Evolutionary conservation across 2,113 vertebrate species (phyloP).

Genomic region (Bos taurus): ARS-UCD2.0 NC_037337.1:101673001-101673500

Average conservation of each 20-base stretch:
- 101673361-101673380: neutral
- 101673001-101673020: neutral
- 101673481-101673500: neutral
- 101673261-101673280: neutral
- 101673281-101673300: neutral
- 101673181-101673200: neutral
- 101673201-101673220: neutral
- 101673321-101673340: neutral
- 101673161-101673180: accelerated
- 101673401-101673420: neutral
- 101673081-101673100: neutral
- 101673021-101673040: neutral
- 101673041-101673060: accelerated
- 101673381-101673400: neutral
- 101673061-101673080: neutral
- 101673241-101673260: neutral
- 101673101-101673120: neutral
- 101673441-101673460: neutral
- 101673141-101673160: neutral
- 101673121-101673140: neutral
- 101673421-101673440: neutral
- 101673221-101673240: neutral
- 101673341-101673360: neutral
- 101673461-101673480: neutral
- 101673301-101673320: neutral